phyloP scores from a whole-genome alignment of 2,888 invertebrate genomes.

The Leuctra nigra region DNA sequence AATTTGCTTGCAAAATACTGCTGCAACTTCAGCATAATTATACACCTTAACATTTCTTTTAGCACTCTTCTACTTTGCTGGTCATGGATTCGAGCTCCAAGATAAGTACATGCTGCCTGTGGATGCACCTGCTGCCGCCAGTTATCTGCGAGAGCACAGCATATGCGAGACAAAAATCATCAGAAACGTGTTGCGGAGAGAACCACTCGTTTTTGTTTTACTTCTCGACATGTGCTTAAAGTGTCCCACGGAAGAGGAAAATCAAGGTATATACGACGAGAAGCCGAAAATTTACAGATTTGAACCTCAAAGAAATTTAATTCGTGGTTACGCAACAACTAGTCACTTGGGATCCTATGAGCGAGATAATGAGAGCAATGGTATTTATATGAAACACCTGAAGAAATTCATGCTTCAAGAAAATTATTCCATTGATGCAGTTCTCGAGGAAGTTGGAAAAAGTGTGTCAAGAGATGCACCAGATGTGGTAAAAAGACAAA shows the following conservation, averaged over 20 bases:
- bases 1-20: background rate
- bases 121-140: constrained; percentile 42
- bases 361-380: constrained; percentile 32
- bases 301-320: constrained; percentile 40
- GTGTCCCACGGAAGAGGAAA: constrained; percentile 40
- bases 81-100: constrained; percentile 49
- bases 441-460: constrained; percentile 46
- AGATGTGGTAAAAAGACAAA: constrained; percentile 43
- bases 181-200: constrained; percentile 40
- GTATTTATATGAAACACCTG: constrained; percentile 39
- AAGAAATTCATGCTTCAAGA: constrained; percentile 40
- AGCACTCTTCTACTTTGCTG: constrained; percentile 50
- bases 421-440: constrained; percentile 41
- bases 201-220: constrained; percentile 45
- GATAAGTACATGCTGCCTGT: constrained; percentile 47
- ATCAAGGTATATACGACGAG: constrained; percentile 35
- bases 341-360: constrained; percentile 37
- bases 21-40: background rate
- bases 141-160: constrained; percentile 41
- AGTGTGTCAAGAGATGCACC: constrained; percentile 47
- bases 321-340: constrained; percentile 40
- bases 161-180: constrained; percentile 46
- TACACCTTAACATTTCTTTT: constrained; percentile 7
- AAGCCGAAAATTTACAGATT: constrained; percentile 40
- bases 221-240: constrained; percentile 52